Evolutionary conservation across 92 coral and sea anemone genomes (phyloP).

Genomic region (Zoanthus sociatus): DNA sequence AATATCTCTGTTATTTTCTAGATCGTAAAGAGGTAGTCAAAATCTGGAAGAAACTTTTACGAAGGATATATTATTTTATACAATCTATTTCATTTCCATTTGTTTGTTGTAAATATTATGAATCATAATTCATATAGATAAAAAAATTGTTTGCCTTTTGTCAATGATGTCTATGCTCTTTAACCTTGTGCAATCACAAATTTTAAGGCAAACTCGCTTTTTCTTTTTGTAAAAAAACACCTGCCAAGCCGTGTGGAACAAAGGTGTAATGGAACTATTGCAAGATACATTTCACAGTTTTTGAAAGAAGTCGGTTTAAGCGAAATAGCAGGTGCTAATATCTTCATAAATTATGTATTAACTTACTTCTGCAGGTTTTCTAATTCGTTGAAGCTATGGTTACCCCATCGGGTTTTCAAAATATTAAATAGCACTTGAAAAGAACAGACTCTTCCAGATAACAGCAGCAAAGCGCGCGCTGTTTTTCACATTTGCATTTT

Average conservation of each 20-base stretch:
- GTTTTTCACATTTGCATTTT: neutral
- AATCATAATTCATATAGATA: neutral
- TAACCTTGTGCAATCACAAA: neutral
- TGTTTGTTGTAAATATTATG: neutral
- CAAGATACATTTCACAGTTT: neutral
- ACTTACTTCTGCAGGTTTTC: neutral
- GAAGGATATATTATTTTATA: neutral
- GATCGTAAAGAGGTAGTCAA: no score
- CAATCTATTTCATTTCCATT: neutral
- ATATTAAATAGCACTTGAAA: neutral
- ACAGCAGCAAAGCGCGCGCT: neutral
- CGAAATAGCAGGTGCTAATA: neutral
- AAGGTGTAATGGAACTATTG: neutral
- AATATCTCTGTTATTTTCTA: no score
- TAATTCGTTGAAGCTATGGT: conserved; percentile 12
- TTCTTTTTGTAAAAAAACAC: neutral
- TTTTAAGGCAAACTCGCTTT: neutral
- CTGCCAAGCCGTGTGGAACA: neutral
- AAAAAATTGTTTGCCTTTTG: neutral
- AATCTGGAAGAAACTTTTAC: neutral
- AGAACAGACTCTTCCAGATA: neutral
- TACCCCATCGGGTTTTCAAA: neutral
- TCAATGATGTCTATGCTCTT: neutral
- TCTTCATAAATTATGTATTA: neutral
- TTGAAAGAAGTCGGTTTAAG: neutral